Conservation (phyloP, 2,797 vertebrate species). For the Siniperca obscura region DNA sequence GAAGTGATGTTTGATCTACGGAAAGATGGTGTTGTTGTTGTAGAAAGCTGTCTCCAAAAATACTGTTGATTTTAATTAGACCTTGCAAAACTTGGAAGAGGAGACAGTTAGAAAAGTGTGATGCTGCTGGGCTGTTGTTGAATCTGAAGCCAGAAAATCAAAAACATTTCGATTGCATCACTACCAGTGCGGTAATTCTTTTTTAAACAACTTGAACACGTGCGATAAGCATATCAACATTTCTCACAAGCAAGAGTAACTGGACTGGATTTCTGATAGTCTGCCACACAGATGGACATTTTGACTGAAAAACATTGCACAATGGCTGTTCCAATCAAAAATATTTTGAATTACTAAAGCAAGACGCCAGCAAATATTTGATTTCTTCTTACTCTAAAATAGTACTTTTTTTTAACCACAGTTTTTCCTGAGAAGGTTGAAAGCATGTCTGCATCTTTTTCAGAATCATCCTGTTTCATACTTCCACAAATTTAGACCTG, state of each 20-base stretch:
- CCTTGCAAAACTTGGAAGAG: neutral
- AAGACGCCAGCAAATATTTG: neutral
- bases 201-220: neutral
- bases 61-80: neutral
- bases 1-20: neutral
- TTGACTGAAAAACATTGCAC: slow-evolving; percentile 18
- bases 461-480: slow-evolving; percentile 25
- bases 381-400: neutral
- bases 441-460: neutral
- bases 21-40: neutral
- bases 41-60: neutral
- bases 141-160: neutral
- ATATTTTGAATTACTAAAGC: slow-evolving; percentile 6
- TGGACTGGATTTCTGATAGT: neutral
- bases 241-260: slow-evolving; percentile 3
- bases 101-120: neutral
- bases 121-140: slow-evolving; percentile 1
- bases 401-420: neutral
- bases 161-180: neutral
- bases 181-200: neutral
- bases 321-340: neutral
- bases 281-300: slow-evolving; percentile 19
- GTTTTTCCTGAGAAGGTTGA: neutral
- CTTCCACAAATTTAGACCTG: neutral
- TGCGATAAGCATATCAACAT: neutral